These are phyloP conservation scores for Epsilonema sp. DNA, from an alignment of 2,888 invertebrate genomes.

Conservation along the genomic window DNA sequence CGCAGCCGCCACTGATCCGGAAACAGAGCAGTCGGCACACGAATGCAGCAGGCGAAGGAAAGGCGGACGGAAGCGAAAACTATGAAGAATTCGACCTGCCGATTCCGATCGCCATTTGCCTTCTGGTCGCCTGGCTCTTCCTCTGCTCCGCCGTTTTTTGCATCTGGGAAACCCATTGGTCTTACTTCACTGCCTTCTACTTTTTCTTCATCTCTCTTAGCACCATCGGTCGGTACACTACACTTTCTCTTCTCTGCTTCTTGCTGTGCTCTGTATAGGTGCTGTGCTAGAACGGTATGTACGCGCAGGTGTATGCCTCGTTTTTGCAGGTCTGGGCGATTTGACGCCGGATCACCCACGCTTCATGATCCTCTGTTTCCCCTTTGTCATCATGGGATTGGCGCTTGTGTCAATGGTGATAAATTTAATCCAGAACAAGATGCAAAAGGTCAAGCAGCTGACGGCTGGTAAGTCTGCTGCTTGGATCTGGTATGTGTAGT, in stretches of 20 bases:
- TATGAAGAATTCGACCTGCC: slow-evolving; percentile 75
- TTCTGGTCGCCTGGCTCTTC: slow-evolving; percentile 61
- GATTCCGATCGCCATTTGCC: slow-evolving; percentile 59
- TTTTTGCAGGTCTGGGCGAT: background rate
- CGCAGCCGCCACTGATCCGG: too few species aligned
- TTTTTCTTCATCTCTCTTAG: slow-evolving; percentile 89
- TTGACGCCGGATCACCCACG: background rate
- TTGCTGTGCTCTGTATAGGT: background rate
- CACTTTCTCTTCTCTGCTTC: background rate
- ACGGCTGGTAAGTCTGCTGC: too few species aligned
- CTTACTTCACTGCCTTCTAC: slow-evolving; percentile 71
- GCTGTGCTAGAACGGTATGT: background rate
- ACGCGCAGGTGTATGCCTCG: background rate
- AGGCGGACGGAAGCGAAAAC: background rate
- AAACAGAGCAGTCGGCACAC: too few species aligned
- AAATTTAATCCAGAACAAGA: background rate
- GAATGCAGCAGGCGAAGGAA: slow-evolving; percentile 29
- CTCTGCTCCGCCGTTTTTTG: slow-evolving; percentile 52
- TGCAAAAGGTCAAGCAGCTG: too few species aligned
- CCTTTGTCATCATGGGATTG: background rate
- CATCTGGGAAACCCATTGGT: slow-evolving; percentile 44
- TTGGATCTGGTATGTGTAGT: too few species aligned
- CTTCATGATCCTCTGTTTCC: background rate
- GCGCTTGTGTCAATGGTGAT: background rate
- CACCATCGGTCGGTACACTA: slow-evolving; percentile 49